Conservation (phyloP, 2,797 vertebrate species). For the Pristis pectinata region DNA sequence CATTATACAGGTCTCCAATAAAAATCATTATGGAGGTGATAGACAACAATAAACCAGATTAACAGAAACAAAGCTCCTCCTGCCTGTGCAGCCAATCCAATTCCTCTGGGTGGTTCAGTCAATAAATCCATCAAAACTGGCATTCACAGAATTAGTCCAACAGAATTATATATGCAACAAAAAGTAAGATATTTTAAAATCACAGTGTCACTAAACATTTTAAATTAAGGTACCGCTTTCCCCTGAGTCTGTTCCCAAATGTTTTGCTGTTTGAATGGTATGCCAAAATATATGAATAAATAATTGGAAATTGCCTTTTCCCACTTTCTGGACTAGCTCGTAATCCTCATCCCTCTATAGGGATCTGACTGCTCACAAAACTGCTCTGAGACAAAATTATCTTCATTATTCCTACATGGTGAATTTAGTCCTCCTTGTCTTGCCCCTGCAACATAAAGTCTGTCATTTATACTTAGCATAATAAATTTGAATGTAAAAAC, state of each 20-base stretch:
- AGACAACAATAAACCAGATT: neutral
- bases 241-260: neutral
- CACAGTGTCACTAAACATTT: neutral
- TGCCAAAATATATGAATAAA: neutral
- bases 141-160: neutral
- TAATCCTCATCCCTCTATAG: neutral
- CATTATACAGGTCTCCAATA: neutral
- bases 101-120: neutral
- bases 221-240: neutral
- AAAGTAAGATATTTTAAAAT: neutral
- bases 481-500: slow-evolving; percentile 29
- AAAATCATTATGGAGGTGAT: neutral
- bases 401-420: neutral
- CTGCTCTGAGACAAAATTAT: slow-evolving; percentile 15
- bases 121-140: neutral
- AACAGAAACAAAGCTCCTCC: neutral
- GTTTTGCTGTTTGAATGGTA: neutral
- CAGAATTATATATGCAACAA: neutral
- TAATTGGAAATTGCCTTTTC: neutral
- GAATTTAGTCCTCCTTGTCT: neutral
- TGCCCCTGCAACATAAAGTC: neutral
- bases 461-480: slow-evolving; percentile 20
- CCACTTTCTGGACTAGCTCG: neutral
- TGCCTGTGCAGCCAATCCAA: neutral
- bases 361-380: neutral